These are phyloP conservation scores for Phoxinus phoxinus DNA, from an alignment of 2,113 vertebrate species.

Conservation along the genomic window DNA sequence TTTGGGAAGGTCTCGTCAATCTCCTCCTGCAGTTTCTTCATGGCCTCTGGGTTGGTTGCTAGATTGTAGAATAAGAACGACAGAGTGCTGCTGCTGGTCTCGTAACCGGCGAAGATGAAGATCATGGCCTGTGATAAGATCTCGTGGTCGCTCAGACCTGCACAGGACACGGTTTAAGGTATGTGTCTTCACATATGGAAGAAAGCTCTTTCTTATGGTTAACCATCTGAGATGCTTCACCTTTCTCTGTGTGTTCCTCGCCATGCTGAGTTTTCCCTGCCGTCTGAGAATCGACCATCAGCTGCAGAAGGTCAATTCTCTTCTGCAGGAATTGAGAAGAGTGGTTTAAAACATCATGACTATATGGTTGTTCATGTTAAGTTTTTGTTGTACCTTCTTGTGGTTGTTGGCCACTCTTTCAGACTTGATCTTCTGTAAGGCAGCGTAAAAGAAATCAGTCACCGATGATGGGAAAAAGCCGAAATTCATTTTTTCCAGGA, in stretches of 20 bases:
- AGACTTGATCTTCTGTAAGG: constrained; percentile 63
- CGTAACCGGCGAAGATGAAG: constrained; percentile 83
- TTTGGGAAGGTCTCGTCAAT: constrained; percentile 75
- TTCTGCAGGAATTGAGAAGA: constrained; percentile 80
- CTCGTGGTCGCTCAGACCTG: constrained; percentile 80
- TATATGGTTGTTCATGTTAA: neutral
- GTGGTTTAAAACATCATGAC: too few species aligned
- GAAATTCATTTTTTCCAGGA: constrained; percentile 62
- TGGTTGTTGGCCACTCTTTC: constrained; percentile 50
- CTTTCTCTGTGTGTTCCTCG: constrained; percentile 28
- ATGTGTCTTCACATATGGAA: neutral
- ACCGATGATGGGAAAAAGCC: constrained; percentile 59
- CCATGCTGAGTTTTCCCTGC: neutral
- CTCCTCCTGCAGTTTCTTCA: constrained; percentile 78
- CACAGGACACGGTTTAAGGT: neutral
- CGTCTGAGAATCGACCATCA: constrained; percentile 84
- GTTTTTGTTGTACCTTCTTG: constrained; percentile 50
- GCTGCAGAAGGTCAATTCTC: constrained; percentile 84
- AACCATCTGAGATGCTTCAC: neutral
- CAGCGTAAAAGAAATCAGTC: constrained; percentile 63
- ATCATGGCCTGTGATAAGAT: constrained; percentile 78
- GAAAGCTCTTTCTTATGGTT: neutral
- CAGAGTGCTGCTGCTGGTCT: constrained; percentile 78
- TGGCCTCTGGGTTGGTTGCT: constrained; percentile 74
- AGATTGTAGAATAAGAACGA: constrained; percentile 73